Evolutionary conservation across 2,888 invertebrate genomes (phyloP).

Genomic region (Brenthis hecate): DNA sequence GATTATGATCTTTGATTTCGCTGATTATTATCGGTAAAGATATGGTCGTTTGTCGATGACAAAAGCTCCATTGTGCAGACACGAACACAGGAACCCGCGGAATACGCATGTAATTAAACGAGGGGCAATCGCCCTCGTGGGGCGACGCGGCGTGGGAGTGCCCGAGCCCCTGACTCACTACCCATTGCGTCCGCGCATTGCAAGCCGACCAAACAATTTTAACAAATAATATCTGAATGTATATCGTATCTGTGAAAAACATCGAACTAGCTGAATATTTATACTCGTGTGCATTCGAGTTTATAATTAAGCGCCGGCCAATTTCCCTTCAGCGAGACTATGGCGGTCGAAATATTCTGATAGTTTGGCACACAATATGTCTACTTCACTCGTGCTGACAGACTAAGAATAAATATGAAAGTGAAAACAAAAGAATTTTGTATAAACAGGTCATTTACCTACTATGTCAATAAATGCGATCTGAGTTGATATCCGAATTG

Average conservation of each 20-base stretch:
- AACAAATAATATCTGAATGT: background rate
- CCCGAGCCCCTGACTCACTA: slow-evolving; percentile 39
- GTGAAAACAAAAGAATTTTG: slow-evolving; percentile 1
- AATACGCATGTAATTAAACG: slow-evolving; percentile 41
- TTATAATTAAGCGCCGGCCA: background rate
- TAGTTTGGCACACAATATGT: too few relatives aligned
- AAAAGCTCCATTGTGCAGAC: slow-evolving; percentile 28
- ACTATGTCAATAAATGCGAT: slow-evolving; percentile 5
- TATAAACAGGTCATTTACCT: slow-evolving; percentile 4
- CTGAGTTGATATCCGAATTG: slow-evolving; percentile 3
- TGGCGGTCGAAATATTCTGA: background rate
- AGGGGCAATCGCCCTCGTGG: slow-evolving; percentile 41
- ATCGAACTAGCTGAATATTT: background rate
- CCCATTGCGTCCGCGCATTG: slow-evolving; percentile 28
- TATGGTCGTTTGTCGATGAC: slow-evolving; percentile 24
- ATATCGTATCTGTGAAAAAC: background rate
- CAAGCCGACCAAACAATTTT: background rate
- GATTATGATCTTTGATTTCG: slow-evolving; percentile 3
- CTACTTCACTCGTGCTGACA: background rate
- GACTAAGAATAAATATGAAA: background rate
- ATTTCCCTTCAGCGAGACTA: background rate
- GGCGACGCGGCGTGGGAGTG: slow-evolving; percentile 44
- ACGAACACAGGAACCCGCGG: slow-evolving; percentile 29
- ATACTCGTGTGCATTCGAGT: background rate
- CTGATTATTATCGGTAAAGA: slow-evolving; percentile 11